Evolutionary conservation across 2,797 vertebrate species (phyloP), one percentile per base, ranked within the genome.

Genomic region (Xenops minutus): DNA sequence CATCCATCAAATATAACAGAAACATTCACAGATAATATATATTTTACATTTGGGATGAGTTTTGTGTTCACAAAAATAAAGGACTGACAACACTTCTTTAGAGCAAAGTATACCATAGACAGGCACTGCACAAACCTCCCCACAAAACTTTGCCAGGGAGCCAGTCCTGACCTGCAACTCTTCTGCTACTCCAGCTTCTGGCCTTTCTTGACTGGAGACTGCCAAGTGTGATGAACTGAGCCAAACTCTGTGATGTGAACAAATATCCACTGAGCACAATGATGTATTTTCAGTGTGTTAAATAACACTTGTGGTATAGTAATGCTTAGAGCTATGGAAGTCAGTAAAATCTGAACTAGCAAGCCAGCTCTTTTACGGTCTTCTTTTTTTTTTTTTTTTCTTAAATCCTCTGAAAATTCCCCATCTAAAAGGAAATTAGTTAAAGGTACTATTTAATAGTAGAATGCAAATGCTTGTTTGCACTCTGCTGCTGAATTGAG

Each of bases 31-130:
- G 41, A 29, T 54, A 59, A 37, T 52, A 78, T 37, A 34, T 41
- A 87, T 88, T 91, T 95, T 92, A 86, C 56, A 91, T 95, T 94
- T 85, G 76, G 71, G 75, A 88, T 85, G 39, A 93, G 32, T 66
- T 93, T 85, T 85, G 39, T 86, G 71, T 66, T 61, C 73, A 48
- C 85, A 81, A 93, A 95, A 91, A 92, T 93, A 86, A 95, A 88
- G 72, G 55, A 88, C 85, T 85, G 90, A 91, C 80, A 93, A 48
- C 32, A 75, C 37, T 90, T 49, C 46, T 88, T 52, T 20, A 75
- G 27, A 62, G 87, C 80, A 86, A 88, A 89, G 43, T 46, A 68
- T 67, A 88, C 74, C 29, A 67, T 15, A 94, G 79, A 68, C 27
- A 82, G 44, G 59, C 66, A 74, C 29, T 39, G 51, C 8, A 12